Conservation (phyloP, 2,888 invertebrate genomes). For the Argyra leucocephala region DNA sequence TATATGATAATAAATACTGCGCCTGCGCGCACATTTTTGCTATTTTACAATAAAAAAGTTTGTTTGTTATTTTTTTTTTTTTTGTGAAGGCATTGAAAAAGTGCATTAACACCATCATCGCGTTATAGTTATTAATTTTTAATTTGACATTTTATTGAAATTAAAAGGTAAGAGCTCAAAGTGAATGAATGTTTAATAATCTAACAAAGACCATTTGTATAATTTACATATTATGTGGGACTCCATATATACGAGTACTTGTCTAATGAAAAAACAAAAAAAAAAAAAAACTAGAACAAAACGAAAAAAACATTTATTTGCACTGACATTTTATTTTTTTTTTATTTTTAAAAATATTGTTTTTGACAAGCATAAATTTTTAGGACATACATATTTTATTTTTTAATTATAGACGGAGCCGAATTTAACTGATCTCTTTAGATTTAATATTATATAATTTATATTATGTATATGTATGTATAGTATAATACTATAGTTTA, state of each 20-base stretch:
- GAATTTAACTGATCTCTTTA: too few species aligned
- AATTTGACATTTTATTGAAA: constrained; percentile 6
- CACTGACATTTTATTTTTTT: not conserved
- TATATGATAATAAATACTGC: too few species aligned
- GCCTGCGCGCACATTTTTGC: too few species aligned
- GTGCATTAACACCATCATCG: not conserved
- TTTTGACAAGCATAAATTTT: not conserved
- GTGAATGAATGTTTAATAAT: not conserved
- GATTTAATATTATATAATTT: too few species aligned
- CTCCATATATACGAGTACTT: not conserved
- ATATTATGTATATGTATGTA: too few species aligned
- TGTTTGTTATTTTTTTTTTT: not conserved
- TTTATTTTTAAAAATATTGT: not conserved
- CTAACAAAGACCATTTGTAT: not conserved
- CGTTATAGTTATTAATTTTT: not conserved
- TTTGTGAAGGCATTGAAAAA: not conserved
- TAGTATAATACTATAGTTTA: too few species aligned
- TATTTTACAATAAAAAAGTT: too few species aligned
- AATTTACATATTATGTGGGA: constrained; percentile 1
- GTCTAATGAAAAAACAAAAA: too few species aligned
- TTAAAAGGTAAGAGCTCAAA: not conserved
- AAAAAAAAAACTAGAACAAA: too few species aligned
- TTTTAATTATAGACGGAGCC: not conserved
- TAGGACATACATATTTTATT: constrained; percentile 1
- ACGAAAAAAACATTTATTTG: not conserved